Conservation (phyloP, 1,140 invertebrate genomes). For the Steinernema feltiae region DNA sequence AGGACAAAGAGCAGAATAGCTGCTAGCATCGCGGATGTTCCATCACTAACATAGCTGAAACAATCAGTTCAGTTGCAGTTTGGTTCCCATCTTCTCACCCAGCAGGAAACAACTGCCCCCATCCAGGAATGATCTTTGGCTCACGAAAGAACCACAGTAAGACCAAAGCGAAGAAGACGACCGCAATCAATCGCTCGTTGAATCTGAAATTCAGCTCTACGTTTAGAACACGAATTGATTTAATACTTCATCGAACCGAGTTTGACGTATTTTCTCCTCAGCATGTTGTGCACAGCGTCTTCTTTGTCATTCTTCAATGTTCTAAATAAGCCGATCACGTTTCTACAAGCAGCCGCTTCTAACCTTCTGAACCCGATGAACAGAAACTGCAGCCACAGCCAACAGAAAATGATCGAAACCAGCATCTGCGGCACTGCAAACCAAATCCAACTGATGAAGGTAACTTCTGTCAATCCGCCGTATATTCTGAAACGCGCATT, state of each 20-base stretch:
- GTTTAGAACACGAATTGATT: neutral
- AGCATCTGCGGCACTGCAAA: slow-evolving; percentile 68
- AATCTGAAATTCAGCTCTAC: neutral
- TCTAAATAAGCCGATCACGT: neutral
- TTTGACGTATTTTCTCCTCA: slow-evolving; percentile 69
- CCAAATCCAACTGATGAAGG: slow-evolving; percentile 73
- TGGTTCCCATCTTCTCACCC: slow-evolving; percentile 32
- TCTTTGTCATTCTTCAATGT: slow-evolving; percentile 17
- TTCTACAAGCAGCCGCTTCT: neutral
- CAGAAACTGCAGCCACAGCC: slow-evolving; percentile 66
- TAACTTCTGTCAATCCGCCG: slow-evolving; percentile 59
- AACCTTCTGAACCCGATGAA: slow-evolving; percentile 65
- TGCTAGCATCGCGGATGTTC: slow-evolving; percentile 44
- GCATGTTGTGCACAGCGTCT: slow-evolving; percentile 60
- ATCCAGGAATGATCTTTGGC: slow-evolving; percentile 75
- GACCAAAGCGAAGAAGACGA: slow-evolving; percentile 73
- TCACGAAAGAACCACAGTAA: slow-evolving; percentile 80
- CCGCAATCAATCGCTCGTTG: slow-evolving; percentile 69
- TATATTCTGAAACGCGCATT: slow-evolving; percentile 32
- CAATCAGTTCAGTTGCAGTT: neutral
- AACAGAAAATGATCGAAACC: slow-evolving; percentile 67
- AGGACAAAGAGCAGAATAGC: slow-evolving; percentile 43
- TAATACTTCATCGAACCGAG: slow-evolving; percentile 58
- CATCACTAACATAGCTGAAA: slow-evolving; percentile 44
- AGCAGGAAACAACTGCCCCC: slow-evolving; percentile 61